Evolutionary conservation across 2,797 vertebrate genomes (phyloP), one percentile per base, ranked within the genome.

Genomic region (Eulemur albifrons): DNA sequence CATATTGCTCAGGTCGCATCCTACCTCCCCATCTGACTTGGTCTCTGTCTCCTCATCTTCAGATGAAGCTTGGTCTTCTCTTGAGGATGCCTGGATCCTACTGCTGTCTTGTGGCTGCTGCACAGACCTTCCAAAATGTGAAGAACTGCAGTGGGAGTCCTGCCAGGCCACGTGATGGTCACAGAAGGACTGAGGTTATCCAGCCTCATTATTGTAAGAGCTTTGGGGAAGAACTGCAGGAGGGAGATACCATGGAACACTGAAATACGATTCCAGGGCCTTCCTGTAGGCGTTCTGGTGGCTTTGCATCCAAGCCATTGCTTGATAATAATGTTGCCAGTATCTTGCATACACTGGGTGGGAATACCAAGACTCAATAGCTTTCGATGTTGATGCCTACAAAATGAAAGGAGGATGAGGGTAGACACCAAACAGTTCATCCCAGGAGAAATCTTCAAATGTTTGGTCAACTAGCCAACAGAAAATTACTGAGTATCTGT

Each of bases 1-100:
- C 99, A 99, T 99, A 98, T 99, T 99, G 98, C 99, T 99, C 97
- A 99, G 97, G 17, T 99, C 99, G 32, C 99, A 99, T 81, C 99
- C 99, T 15, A 99, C 98, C 88, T 99, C 99, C 50, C 98, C 99
- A 2, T 99, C 98, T 0, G 99, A 99, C 97, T 99, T 99, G 0
- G 98, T 98, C 40, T 97, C 97, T 0, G 96, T 96, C 69, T 97
- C 96, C 6, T 97, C 97, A 18, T 98, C 98, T 5, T 93, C 25
- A 77, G 96, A 88, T 0, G 83, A 94, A 27, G 94, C 96, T 5
- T 76, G 92, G 0, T 97, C 96, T 1, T 75, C 61, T 23, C 90
- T 96, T 15, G 94, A 43, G 2, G 38, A 25, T 15, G 77, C 59
- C 70, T 84, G 63, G 63, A 48, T 50, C 67, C 67, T 89, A 43